Percentiles rank a stretch among this genome's conserved stretches.
phyloP scores from a whole-genome alignment of 1,140 invertebrate species.

The honey bee (Apis mellifera) region DNA sequence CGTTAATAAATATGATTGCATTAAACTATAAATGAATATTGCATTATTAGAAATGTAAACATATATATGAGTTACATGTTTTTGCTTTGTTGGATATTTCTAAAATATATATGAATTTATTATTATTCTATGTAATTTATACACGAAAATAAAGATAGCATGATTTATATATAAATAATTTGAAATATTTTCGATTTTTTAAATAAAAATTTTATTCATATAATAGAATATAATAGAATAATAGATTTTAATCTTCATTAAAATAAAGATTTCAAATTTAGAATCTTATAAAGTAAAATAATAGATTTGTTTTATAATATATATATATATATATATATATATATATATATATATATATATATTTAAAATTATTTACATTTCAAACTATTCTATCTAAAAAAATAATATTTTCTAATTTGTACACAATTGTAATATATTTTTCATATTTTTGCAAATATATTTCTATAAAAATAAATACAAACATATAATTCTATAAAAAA shows the following conservation, averaged over 20 bases:
- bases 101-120: neutral
- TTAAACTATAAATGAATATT: neutral
- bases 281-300: no score
- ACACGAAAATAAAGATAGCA: neutral
- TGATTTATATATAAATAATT: constrained; percentile 7
- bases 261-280: no score
- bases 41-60: neutral
- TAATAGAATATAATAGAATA: no score
- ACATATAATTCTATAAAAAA: neutral
- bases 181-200: neutral
- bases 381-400: neutral
- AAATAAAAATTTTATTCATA: no score
- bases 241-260: no score
- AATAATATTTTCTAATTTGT: neutral
- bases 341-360: no score
- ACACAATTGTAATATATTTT: neutral
- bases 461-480: neutral
- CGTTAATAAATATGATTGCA: neutral
- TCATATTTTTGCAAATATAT: neutral
- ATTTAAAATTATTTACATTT: neutral
- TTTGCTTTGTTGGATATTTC: neutral
- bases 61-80: neutral
- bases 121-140: neutral
- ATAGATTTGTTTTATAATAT: no score
- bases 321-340: no score